Conservation (phyloP, 2,113 vertebrate species). For the Apaloderma vittatum region DNA sequence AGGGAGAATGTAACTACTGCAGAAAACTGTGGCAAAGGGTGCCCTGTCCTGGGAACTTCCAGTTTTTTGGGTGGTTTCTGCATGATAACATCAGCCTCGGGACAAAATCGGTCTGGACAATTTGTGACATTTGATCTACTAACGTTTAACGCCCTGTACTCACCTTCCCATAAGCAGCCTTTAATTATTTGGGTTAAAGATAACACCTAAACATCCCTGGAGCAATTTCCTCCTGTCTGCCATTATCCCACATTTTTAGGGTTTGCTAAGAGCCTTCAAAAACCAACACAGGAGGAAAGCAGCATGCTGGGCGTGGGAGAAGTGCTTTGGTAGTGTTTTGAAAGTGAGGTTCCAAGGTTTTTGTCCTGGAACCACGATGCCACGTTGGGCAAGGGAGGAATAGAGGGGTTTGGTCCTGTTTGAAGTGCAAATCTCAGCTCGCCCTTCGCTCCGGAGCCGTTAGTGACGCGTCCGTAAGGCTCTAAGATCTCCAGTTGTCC, state of each 20-base stretch:
- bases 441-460: background rate
- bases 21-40: background rate
- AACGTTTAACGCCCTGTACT: background rate
- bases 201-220: background rate
- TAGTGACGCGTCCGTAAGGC: background rate
- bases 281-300: background rate
- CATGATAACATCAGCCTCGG: background rate
- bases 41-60: background rate
- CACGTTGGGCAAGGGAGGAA: background rate
- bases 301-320: background rate
- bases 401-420: background rate
- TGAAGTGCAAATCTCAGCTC: conserved; percentile 35
- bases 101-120: background rate
- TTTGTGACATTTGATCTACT: background rate
- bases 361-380: accelerated
- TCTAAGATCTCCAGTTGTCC: conserved; percentile 17
- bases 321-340: accelerated
- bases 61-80: background rate
- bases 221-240: background rate
- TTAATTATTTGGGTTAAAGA: background rate
- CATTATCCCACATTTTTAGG: background rate
- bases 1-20: background rate
- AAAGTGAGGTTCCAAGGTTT: background rate
- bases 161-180: background rate
- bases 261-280: background rate